Percentiles rank a stretch among this genome's conserved stretches.
phyloP scores from a whole-genome alignment of 92 coral and sea anemone species.

The Porites rus region DNA sequence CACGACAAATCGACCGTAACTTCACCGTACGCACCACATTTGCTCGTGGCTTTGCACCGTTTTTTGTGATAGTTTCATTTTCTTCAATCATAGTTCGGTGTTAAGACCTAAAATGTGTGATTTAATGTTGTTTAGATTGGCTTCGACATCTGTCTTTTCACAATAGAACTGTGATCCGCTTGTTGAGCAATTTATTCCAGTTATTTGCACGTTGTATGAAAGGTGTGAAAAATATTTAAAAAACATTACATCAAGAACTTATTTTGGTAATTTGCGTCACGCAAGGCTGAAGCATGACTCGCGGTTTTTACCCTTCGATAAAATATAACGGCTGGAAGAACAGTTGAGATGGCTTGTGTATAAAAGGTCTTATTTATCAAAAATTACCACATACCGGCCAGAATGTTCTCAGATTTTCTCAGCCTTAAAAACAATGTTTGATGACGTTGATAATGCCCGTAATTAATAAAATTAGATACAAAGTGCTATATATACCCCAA shows the following conservation, averaged over 20 bases:
- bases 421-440: no score
- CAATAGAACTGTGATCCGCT: not conserved
- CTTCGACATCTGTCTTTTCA: not conserved
- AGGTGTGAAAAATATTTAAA: conserved; percentile 42
- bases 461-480: no score
- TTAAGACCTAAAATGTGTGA: not conserved
- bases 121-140: conserved; percentile 2
- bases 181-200: conserved; percentile 3
- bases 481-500: no score
- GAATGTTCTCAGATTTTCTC: no score
- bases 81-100: not conserved
- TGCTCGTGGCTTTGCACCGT: not conserved
- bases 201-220: not conserved
- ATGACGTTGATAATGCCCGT: no score
- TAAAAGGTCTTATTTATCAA: no score
- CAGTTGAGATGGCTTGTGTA: not conserved
- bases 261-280: conserved; percentile 39
- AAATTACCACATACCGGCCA: no score
- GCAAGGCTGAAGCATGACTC: conserved; percentile 12
- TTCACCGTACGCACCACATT: not conserved
- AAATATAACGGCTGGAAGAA: not conserved
- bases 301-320: not conserved
- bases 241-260: conserved; percentile 45
- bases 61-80: not conserved
- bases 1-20: not conserved